These are phyloP conservation scores for Sinocyclocheilus rhinocerous DNA, from an alignment of 2,113 vertebrate genomes.

Conservation along the genomic window DNA sequence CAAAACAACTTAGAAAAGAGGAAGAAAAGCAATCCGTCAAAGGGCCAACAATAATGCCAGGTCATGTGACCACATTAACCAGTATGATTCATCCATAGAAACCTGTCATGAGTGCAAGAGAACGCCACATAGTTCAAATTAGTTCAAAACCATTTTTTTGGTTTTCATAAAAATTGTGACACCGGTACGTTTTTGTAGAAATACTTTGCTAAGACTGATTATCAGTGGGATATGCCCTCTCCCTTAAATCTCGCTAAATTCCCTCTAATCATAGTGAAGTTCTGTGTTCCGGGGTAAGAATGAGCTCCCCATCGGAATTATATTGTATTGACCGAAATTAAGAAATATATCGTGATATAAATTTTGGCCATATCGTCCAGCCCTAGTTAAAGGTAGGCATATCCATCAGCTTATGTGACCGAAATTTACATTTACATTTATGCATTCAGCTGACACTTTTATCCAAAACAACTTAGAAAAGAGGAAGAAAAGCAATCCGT, in stretches of 20 bases:
- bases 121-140: no score
- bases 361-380: no score
- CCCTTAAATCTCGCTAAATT: neutral
- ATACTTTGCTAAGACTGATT: neutral
- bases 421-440: neutral
- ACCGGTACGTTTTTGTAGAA: neutral
- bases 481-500: neutral
- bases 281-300: conserved; percentile 5
- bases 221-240: neutral
- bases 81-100: neutral
- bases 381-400: neutral
- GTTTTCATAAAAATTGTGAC: no score
- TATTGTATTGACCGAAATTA: no score
- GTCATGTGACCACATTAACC: neutral
- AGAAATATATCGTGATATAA: no score
- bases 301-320: conserved; percentile 5
- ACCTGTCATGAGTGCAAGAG: neutral
- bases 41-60: neutral
- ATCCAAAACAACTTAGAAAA: neutral
- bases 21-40: neutral
- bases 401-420: no score
- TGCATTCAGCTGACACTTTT: neutral
- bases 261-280: neutral
- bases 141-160: no score
- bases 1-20: neutral